Evolutionary conservation across 2,113 vertebrate species (phyloP).

Genomic region (Maccullochella peelii): DNA sequence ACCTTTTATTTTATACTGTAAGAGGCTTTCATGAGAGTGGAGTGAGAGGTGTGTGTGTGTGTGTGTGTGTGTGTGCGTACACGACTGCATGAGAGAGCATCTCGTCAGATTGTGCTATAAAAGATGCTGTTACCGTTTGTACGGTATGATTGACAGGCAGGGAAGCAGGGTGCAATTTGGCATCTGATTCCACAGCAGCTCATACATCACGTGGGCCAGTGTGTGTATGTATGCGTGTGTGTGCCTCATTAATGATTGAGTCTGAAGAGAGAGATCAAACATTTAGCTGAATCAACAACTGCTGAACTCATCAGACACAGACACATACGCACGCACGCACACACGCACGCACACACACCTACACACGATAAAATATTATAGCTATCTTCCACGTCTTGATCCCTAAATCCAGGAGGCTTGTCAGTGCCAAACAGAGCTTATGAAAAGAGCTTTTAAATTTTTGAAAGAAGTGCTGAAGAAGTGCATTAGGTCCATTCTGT

Average conservation of each 20-base stretch:
- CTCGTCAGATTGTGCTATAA: slow-evolving; percentile 27
- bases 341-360: neutral
- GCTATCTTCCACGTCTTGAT: slow-evolving; percentile 52
- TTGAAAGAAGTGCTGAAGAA: slow-evolving; percentile 49
- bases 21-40: slow-evolving; percentile 30
- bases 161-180: slow-evolving; percentile 44
- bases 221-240: neutral
- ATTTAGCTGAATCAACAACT: slow-evolving; percentile 73
- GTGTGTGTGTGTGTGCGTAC: neutral
- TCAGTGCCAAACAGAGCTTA: slow-evolving; percentile 54
- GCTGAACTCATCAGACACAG: slow-evolving; percentile 40
- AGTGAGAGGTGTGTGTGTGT: neutral
- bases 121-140: slow-evolving; percentile 35
- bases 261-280: slow-evolving; percentile 60
- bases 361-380: slow-evolving; percentile 24
- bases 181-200: slow-evolving; percentile 49
- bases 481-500: slow-evolving; percentile 15
- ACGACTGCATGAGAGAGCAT: neutral
- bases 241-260: slow-evolving; percentile 68
- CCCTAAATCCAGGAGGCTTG: slow-evolving; percentile 49
- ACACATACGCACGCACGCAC: slow-evolving; percentile 1
- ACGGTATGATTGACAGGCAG: slow-evolving; percentile 43
- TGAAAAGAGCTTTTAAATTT: slow-evolving; percentile 42
- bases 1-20: slow-evolving; percentile 51
- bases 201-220: neutral